phyloP scores from a whole-genome alignment of 1,140 invertebrate species.

The Idris sp. region DNA sequence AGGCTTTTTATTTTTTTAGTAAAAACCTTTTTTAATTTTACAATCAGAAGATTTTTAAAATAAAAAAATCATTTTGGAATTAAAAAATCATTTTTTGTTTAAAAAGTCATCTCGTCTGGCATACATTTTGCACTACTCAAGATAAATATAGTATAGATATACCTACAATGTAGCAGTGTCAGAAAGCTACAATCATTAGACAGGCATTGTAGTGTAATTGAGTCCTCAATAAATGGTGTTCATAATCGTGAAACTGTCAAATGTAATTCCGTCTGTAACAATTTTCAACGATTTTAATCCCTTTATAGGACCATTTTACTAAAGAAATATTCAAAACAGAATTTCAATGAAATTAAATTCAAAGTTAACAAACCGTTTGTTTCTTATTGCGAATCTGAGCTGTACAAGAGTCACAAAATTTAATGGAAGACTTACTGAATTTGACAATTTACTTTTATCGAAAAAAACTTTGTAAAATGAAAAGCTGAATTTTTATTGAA shows the following conservation, averaged over 20 bases:
- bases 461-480: no score
- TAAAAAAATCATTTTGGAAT: background rate
- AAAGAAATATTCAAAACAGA: constrained; percentile 27
- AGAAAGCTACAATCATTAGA: constrained; percentile 41
- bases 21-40: no score
- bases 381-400: constrained; percentile 5
- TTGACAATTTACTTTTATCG: no score
- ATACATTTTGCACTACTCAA: constrained; percentile 28
- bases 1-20: no score
- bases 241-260: constrained; percentile 23
- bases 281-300: constrained; percentile 33
- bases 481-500: no score
- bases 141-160: constrained; percentile 45
- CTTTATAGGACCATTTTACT: constrained; percentile 2
- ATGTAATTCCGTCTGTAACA: constrained; percentile 21
- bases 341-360: constrained; percentile 21
- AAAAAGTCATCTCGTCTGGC: constrained; percentile 1
- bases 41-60: background rate
- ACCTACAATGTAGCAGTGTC: constrained; percentile 46
- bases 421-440: no score
- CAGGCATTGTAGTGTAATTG: constrained; percentile 24
- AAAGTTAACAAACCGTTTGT: constrained; percentile 4
- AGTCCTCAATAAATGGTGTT: constrained; percentile 24
- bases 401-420: constrained; percentile 1
- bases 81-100: constrained; percentile 14